phyloP scores from a whole-genome alignment of 2,113 vertebrate genomes.

The Nycticryphes semicollaris region DNA sequence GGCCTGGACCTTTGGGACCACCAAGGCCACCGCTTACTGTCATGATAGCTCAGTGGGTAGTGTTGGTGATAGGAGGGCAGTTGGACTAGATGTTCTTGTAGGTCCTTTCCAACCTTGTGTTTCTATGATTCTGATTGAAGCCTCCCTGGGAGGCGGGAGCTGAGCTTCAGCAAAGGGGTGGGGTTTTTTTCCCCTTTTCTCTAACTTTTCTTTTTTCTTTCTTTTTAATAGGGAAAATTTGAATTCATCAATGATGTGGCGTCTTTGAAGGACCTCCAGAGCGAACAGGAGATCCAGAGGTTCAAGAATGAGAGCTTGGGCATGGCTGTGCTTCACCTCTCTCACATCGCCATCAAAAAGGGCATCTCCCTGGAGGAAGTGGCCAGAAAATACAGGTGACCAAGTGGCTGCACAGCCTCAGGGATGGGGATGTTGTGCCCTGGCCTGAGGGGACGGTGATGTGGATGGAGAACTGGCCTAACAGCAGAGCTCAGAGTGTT shows the following conservation, averaged over 20 bases:
- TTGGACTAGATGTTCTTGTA: no score
- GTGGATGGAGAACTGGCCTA: neutral
- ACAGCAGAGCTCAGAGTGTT: neutral
- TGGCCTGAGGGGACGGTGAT: neutral
- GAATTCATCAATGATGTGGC: slow-evolving; percentile 88
- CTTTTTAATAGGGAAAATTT: slow-evolving; percentile 79
- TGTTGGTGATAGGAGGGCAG: no score
- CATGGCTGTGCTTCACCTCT: slow-evolving; percentile 92
- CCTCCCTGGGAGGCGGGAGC: no score
- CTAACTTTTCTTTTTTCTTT: neutral
- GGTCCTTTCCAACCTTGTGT: no score
- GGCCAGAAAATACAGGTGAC: slow-evolving; percentile 82
- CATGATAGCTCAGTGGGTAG: no score
- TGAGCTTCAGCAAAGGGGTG: no score
- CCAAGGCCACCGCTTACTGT: no score
- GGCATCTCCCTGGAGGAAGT: slow-evolving; percentile 81
- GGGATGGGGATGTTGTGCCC: no score
- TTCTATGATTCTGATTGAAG: no score
- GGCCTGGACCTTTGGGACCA: no score
- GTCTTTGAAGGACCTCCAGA: slow-evolving; percentile 72
- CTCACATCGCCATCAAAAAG: slow-evolving; percentile 77
- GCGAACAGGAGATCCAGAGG: slow-evolving; percentile 78
- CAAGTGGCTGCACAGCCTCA: no score
- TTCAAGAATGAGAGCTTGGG: slow-evolving; percentile 93
- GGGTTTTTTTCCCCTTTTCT: no score